These are phyloP conservation scores for Mycalesis mineus DNA, from an alignment of 2,888 invertebrate species.

Conservation along the genomic window DNA sequence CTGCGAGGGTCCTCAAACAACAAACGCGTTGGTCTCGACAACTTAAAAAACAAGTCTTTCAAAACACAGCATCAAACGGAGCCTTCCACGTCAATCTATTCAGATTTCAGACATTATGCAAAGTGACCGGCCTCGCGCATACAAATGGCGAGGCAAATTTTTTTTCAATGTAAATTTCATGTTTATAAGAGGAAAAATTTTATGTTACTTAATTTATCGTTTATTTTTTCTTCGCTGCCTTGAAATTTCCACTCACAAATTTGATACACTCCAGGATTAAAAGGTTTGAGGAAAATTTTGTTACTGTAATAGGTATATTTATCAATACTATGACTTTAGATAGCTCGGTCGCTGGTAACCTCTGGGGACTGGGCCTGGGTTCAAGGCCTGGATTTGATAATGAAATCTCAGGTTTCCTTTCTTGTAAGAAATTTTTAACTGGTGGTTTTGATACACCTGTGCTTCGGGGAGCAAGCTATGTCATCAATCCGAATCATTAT, in stretches of 20 bases:
- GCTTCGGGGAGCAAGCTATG: too few species aligned
- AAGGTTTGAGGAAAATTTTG: background rate
- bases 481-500: too few species aligned
- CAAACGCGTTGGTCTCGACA: background rate
- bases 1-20: background rate
- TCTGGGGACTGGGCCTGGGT: too few species aligned
- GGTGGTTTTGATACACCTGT: too few species aligned
- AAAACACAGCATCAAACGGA: slow-evolving; percentile 3
- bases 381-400: too few species aligned
- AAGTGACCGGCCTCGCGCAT: slow-evolving; percentile 9
- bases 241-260: background rate
- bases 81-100: slow-evolving; percentile 4
- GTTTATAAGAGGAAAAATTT: slow-evolving; percentile 3
- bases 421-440: too few species aligned
- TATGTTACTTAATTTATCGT: background rate
- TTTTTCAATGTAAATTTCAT: slow-evolving; percentile 4
- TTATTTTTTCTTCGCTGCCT: background rate
- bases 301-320: too few species aligned
- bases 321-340: too few species aligned
- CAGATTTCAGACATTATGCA: slow-evolving; percentile 10
- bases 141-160: slow-evolving; percentile 1
- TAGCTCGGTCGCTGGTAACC: too few species aligned
- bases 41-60: slow-evolving; percentile 6
- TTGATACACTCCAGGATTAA: background rate
- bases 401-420: too few species aligned